phyloP scores from a whole-genome alignment of 2,888 invertebrate species.

The Nyleta sp. region DNA sequence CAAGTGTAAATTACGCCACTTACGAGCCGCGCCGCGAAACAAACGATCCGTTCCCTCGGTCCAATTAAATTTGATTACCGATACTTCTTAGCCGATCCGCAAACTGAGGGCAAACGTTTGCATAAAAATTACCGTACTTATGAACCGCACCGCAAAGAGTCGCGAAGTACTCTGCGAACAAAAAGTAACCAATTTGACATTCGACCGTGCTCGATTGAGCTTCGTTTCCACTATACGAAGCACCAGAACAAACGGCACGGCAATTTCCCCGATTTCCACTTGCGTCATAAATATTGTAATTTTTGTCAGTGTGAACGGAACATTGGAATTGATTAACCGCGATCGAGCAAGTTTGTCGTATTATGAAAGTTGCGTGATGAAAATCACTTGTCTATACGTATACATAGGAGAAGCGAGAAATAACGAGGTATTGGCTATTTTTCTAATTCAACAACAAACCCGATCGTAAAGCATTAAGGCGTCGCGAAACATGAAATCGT shows the following conservation, averaged over 20 bases:
- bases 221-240: too few relatives aligned
- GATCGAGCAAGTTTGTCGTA: slow-evolving; percentile 10
- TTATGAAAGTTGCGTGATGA: slow-evolving; percentile 34
- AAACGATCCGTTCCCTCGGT: slow-evolving; percentile 4
- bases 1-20: not conserved
- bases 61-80: slow-evolving; percentile 6
- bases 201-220: too few relatives aligned
- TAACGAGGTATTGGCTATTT: slow-evolving; percentile 40
- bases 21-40: not conserved
- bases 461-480: slow-evolving; percentile 15
- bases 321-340: slow-evolving; percentile 12
- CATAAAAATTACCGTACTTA: not conserved
- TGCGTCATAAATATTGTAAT: not conserved
- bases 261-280: too few relatives aligned
- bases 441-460: slow-evolving; percentile 31
- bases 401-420: not conserved
- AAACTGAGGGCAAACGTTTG: too few relatives aligned
- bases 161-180: too few relatives aligned
- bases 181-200: too few relatives aligned
- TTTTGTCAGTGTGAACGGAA: not conserved
- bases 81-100: too few relatives aligned
- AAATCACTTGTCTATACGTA: slow-evolving; percentile 15
- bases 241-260: too few relatives aligned
- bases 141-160: not conserved
- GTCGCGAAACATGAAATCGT: slow-evolving; percentile 1